Evolutionary conservation across 2,888 invertebrate species (phyloP).

Genomic region (Eupithecia inturbata): DNA sequence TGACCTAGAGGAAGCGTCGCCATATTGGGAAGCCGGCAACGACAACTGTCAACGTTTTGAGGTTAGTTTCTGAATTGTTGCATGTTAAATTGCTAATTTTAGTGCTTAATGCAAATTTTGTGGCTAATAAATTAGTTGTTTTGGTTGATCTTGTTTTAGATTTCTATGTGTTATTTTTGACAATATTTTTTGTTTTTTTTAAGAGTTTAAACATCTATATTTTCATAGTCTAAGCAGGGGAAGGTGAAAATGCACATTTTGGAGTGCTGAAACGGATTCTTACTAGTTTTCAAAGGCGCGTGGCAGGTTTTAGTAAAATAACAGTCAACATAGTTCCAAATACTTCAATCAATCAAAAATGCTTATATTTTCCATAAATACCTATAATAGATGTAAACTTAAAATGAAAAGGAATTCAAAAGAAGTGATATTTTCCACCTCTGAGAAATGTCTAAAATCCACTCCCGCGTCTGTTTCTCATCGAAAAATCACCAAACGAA

Average conservation of each 20-base stretch:
- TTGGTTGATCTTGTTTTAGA: background rate
- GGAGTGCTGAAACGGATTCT: background rate
- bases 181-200: background rate
- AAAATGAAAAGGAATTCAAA: background rate
- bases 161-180: background rate
- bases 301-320: no score
- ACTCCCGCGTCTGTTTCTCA: background rate
- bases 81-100: conserved; percentile 22
- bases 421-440: no score
- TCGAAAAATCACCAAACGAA: background rate
- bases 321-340: no score
- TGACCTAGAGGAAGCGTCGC: conserved; percentile 66
- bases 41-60: conserved; percentile 51
- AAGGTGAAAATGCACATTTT: background rate
- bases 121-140: background rate
- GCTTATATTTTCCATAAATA: background rate
- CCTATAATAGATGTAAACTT: background rate
- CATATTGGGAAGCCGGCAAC: conserved; percentile 66
- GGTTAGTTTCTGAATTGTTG: conserved; percentile 57
- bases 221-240: background rate
- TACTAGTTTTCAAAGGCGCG: background rate
- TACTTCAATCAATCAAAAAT: no score
- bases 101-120: background rate
- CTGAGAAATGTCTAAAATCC: background rate
- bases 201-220: background rate